A percentile compares a stretch with the other conserved stretches of the same genome.
phyloP scores from a whole-genome alignment of 2,888 invertebrate genomes.

The Mycogona germanica region DNA sequence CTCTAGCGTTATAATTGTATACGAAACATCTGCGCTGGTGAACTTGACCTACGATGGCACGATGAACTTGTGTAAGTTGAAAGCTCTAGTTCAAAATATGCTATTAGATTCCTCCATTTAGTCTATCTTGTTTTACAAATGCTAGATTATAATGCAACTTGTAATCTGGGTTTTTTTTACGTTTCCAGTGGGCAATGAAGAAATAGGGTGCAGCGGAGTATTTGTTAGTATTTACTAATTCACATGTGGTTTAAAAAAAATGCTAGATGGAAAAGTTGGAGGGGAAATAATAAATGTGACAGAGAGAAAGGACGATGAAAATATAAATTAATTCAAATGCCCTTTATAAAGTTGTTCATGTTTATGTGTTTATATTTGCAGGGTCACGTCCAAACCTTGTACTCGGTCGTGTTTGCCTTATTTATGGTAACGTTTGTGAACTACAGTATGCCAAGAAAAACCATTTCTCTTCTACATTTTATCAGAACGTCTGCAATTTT shows the following conservation, averaged over 20 bases:
- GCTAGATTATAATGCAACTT: no score
- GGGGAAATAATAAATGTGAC: no score
- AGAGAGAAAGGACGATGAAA: no score
- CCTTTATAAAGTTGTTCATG: neutral
- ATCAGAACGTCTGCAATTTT: no score
- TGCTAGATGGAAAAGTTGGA: no score
- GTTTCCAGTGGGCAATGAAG: slow-evolving; percentile 31
- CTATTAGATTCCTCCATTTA: no score
- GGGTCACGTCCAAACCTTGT: slow-evolving; percentile 36
- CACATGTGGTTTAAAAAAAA: no score
- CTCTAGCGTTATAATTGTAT: slow-evolving; percentile 38
- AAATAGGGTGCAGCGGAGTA: slow-evolving; percentile 33
- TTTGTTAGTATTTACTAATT: slow-evolving; percentile 31
- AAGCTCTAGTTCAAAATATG: no score
- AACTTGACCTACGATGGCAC: slow-evolving; percentile 31
- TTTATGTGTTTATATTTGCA: slow-evolving; percentile 8
- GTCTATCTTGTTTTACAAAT: no score
- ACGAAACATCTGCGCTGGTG: slow-evolving; percentile 38
- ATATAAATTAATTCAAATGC: no score
- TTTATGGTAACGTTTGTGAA: slow-evolving; percentile 27
- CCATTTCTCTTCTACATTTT: no score
- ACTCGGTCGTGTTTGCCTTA: slow-evolving; percentile 30
- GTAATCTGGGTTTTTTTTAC: slow-evolving; percentile 17
- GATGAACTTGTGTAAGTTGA: slow-evolving; percentile 30
- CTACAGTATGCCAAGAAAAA: no score